Percentiles rank a stretch among this genome's conserved stretches.
These are phyloP conservation scores for Acrocephalus scirpaceus DNA, from an alignment of 2,797 vertebrate genomes.

Conservation along the genomic window DNA sequence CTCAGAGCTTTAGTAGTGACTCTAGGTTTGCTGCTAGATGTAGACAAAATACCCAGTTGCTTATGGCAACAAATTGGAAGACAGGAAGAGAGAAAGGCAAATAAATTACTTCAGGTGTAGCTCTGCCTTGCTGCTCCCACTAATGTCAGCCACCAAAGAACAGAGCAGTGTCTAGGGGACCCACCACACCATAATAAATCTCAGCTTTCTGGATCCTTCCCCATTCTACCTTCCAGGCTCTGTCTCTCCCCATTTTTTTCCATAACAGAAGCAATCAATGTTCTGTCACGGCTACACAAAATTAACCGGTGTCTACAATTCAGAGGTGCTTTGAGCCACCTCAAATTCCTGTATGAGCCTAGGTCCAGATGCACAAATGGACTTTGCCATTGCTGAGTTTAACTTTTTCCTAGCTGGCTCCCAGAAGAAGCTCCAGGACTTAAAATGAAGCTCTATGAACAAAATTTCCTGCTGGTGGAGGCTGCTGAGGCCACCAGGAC, in stretches of 20 bases:
- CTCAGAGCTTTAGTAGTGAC: neutral
- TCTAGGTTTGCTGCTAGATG: neutral
- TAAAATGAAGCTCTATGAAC: neutral
- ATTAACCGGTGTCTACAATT: neutral
- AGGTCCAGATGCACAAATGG: neutral
- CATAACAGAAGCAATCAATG: neutral
- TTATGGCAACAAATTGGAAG: neutral
- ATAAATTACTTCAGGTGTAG: neutral
- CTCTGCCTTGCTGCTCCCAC: neutral
- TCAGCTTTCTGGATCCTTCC: neutral
- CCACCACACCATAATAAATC: neutral
- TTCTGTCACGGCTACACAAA: neutral
- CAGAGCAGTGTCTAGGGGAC: neutral
- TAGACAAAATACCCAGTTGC: neutral
- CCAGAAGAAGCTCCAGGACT: neutral
- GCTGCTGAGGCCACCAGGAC: neutral
- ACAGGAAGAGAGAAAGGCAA: neutral
- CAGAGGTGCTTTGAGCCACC: neutral
- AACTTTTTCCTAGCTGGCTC: neutral
- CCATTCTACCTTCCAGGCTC: neutral
- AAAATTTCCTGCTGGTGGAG: neutral
- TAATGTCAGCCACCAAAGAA: neutral
- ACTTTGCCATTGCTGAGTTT: neutral
- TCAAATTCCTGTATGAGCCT: rapidly evolving
- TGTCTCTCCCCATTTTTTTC: neutral